Conservation (phyloP, 35 echinoderm and acorn worm genomes). For the Acanthaster planci region DNA sequence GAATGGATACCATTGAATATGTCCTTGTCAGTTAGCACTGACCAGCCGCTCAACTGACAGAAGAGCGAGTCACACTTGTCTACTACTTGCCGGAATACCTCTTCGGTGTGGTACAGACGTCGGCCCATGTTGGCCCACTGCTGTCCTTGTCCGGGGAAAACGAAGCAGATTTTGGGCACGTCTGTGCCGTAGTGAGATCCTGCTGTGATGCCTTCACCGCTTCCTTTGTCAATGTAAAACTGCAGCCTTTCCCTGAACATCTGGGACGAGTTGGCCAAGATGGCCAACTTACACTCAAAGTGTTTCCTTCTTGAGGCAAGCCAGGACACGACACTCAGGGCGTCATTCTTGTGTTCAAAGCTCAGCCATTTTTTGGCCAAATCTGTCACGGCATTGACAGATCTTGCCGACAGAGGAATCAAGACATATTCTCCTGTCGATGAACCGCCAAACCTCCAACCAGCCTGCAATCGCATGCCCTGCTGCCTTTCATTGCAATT, state of each 20-base stretch:
- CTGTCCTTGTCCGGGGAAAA: slow-evolving; percentile 97
- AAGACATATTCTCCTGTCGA: slow-evolving; percentile 57
- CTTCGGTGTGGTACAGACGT: slow-evolving; percentile 72
- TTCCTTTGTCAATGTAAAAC: slow-evolving; percentile 41
- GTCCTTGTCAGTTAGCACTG: slow-evolving; percentile 48
- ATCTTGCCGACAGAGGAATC: slow-evolving; percentile 83
- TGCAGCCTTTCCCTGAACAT: slow-evolving; percentile 56
- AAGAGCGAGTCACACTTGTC: slow-evolving; percentile 82
- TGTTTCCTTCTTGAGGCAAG: slow-evolving; percentile 65
- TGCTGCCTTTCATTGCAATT: slow-evolving; percentile 1
- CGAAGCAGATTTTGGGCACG: slow-evolving; percentile 71
- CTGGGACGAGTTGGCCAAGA: slow-evolving; percentile 63
- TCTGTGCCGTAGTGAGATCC: slow-evolving; percentile 1
- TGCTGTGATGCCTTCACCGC: neutral
- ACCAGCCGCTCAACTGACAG: slow-evolving; percentile 87
- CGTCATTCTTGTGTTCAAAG: slow-evolving; percentile 70
- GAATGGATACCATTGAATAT: neutral
- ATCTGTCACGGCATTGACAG: slow-evolving; percentile 59
- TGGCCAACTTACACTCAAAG: slow-evolving; percentile 70
- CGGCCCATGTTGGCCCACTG: slow-evolving; percentile 92
- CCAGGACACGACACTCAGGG: slow-evolving; percentile 75
- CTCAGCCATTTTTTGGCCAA: slow-evolving; percentile 65
- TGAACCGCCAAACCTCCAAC: slow-evolving; percentile 66
- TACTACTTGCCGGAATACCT: slow-evolving; percentile 56
- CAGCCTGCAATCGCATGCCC: slow-evolving; percentile 9